These are phyloP conservation scores for Cetoscarus ocellatus DNA, from an alignment of 2,797 vertebrate species.

Conservation along the genomic window DNA sequence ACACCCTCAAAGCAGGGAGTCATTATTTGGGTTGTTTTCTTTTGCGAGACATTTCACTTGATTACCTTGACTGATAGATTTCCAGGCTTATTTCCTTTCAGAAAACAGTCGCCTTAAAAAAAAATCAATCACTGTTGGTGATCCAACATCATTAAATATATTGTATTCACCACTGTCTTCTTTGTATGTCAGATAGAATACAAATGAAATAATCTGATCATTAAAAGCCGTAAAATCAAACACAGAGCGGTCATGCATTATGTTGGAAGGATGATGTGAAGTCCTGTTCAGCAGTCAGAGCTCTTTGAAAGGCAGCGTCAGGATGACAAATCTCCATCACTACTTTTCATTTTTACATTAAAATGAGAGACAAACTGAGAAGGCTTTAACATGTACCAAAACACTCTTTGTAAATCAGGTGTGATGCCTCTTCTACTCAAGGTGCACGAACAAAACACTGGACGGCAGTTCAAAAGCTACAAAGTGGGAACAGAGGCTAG, in stretches of 20 bases:
- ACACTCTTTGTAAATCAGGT: background rate
- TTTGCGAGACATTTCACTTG: slow-evolving; percentile 70
- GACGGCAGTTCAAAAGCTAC: slow-evolving; percentile 1
- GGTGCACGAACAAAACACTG: background rate
- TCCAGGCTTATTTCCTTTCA: slow-evolving; percentile 79
- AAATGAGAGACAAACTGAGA: background rate
- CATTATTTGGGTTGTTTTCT: background rate
- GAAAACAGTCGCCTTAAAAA: slow-evolving; percentile 35
- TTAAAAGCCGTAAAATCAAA: slow-evolving; percentile 8
- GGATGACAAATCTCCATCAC: background rate
- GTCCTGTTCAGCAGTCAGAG: slow-evolving; percentile 60
- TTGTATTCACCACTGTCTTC: slow-evolving; percentile 76
- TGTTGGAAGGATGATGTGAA: slow-evolving; percentile 25
- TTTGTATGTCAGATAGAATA: slow-evolving; percentile 6
- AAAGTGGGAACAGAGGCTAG: background rate
- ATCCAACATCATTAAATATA: slow-evolving; percentile 80
- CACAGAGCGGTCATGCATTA: slow-evolving; percentile 26
- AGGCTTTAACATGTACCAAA: background rate
- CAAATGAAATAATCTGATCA: slow-evolving; percentile 7
- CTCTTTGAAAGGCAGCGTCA: slow-evolving; percentile 47
- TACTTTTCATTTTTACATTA: background rate
- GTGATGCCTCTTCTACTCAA: background rate
- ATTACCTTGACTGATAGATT: slow-evolving; percentile 76
- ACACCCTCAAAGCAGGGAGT: background rate
- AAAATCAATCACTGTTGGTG: slow-evolving; percentile 61